Evolutionary conservation across 2,113 vertebrate species (phyloP).

Genomic region (Alces alces): DNA sequence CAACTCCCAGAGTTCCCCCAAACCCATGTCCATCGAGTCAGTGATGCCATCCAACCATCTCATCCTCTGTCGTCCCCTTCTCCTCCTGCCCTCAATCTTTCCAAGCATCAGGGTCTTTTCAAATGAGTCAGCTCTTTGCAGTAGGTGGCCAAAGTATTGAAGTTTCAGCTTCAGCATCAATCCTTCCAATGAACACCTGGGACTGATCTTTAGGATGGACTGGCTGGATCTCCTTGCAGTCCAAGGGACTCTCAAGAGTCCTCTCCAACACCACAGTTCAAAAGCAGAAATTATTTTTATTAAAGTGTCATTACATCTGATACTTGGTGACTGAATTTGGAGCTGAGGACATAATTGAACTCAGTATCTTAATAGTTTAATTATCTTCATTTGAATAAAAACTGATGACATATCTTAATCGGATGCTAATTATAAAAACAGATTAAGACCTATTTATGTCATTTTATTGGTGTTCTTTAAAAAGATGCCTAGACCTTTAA

Average conservation of each 20-base stretch:
- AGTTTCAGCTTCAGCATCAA: not conserved
- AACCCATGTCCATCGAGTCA: not conserved
- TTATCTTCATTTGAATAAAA: conserved; percentile 60
- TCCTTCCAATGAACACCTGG: not conserved
- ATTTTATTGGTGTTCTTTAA: not conserved
- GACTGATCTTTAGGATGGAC: not conserved
- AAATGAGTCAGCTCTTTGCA: not conserved
- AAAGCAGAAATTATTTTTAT: conserved; percentile 6
- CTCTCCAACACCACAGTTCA: not conserved
- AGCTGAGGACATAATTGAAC: conserved; percentile 32
- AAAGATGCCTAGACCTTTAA: not conserved
- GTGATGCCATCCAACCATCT: not conserved
- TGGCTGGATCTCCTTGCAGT: not conserved
- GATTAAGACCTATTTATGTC: conserved; percentile 3
- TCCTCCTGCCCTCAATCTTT: not conserved
- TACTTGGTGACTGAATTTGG: conserved; percentile 19
- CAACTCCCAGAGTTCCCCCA: not conserved
- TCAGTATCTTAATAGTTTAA: conserved; percentile 33
- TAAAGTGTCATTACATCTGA: not conserved
- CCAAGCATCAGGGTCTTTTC: not conserved
- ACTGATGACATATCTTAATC: conserved; percentile 41
- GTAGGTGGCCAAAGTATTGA: not conserved
- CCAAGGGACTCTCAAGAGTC: not conserved
- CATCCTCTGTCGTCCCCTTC: not conserved
- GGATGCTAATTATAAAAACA: conserved; percentile 16